Base-by-base conservation (phyloP, 2,888 invertebrate species). In the Allophyes oxyacanthae region DNA sequence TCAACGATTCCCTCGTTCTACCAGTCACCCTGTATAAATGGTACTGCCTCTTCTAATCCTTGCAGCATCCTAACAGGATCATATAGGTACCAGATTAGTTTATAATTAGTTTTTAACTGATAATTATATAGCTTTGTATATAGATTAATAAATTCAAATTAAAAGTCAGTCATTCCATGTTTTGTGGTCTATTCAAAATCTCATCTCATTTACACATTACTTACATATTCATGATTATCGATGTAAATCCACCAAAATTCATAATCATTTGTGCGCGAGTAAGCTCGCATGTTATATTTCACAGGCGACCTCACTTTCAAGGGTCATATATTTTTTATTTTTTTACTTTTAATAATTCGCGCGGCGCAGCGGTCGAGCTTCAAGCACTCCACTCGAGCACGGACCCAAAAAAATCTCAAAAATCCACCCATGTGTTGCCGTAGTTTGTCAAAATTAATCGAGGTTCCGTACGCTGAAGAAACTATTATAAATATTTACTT, bases 271-370 rank as follows among this genome's bases (percentile, higher is more conserved):
- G 81, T 79, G 78, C 78, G 71, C 76, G 70, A 59, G 77, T 80
- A 81, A 85, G 83, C 80, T 78, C 40, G 52, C 82, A 79, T 79
- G 86, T 81, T 81, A 83, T 81, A 82, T 84, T 75, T 86, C 77
- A 79, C 87, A 85, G 82, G 66, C 82, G 86, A 82, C 85, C 85
- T 86, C 87, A 77, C 81, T 59, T 64, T 84, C 59, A 65, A 86
- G 88, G 82, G 83, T 77, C 83, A 82, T 81, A 83, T 86, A 82
- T 83, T 83, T 88, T 86, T 87, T 80, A 82, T 88, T 88, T 89
- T 73, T 87, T 85, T 90, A 85, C 87, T 87, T 90, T 90, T 89
- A 90, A 89, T 91, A 92, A 90, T 91, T 92, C 87, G 88, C 92
- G 88, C 91, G 87, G 81, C 84, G 80, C 78, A 81, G 81, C 87